Evolutionary conservation across 37 sponge, comb jelly and placozoan species (phyloP).

Genomic region (Aplysina aerophoba): DNA sequence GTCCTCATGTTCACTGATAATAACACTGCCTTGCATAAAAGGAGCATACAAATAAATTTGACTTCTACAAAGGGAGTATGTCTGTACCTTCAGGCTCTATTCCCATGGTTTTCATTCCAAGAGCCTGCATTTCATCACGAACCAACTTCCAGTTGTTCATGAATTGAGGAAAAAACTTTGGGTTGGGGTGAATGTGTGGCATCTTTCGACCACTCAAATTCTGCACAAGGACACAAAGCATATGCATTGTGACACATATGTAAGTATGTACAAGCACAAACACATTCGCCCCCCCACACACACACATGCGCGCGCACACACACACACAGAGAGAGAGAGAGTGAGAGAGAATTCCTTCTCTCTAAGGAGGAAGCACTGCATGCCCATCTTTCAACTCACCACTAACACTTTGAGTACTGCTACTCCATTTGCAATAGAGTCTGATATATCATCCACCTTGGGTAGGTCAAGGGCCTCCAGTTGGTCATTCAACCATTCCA

Average conservation of each 20-base stretch:
- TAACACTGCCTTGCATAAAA: neutral
- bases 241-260: neutral
- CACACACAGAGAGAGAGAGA: no score
- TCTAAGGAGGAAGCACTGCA: neutral
- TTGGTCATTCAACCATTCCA: conserved; percentile 74
- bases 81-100: conserved; percentile 80
- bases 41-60: neutral
- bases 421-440: conserved; percentile 56
- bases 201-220: conserved; percentile 52
- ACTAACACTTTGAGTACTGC: conserved; percentile 58
- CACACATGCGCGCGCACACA: neutral
- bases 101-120: conserved; percentile 69
- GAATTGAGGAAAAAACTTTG: conserved; percentile 62
- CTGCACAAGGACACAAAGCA: conserved; percentile 26
- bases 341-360: no score
- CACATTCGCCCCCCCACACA: neutral
- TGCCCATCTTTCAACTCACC: conserved; percentile 38
- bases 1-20: neutral
- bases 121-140: conserved; percentile 61
- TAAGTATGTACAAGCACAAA: neutral
- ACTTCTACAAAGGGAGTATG: neutral
- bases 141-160: conserved; percentile 82
- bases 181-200: conserved; percentile 48
- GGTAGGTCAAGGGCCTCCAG: neutral
- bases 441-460: conserved; percentile 44